These are phyloP conservation scores for Schizotus pectinicornis DNA, from an alignment of 2,888 invertebrate genomes.

Conservation along the genomic window DNA sequence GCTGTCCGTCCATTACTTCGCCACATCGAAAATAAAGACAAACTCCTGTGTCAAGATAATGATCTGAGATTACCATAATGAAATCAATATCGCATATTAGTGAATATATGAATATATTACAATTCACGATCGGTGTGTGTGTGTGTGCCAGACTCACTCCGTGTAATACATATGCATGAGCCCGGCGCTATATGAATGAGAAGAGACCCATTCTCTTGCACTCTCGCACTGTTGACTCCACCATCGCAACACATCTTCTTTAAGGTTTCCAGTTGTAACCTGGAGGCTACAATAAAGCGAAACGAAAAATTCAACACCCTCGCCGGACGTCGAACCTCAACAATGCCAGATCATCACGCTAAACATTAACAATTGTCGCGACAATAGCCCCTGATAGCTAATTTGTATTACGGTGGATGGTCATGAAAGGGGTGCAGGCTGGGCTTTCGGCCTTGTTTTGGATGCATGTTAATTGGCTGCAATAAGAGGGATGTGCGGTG, in stretches of 20 bases:
- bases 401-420: slow-evolving; percentile 28
- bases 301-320: too few species aligned
- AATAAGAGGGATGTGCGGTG: slow-evolving; percentile 21
- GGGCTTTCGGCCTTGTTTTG: slow-evolving; percentile 24
- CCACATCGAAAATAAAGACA: slow-evolving; percentile 50
- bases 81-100: slow-evolving; percentile 58
- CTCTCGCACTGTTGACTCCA: slow-evolving; percentile 9
- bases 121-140: slow-evolving; percentile 30
- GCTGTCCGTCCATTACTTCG: slow-evolving; percentile 35
- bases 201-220: slow-evolving; percentile 30
- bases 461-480: slow-evolving; percentile 24
- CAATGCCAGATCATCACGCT: slow-evolving; percentile 23
- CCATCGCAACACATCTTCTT: slow-evolving; percentile 19
- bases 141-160: slow-evolving; percentile 20
- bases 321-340: slow-evolving; percentile 6
- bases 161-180: slow-evolving; percentile 35
- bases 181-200: slow-evolving; percentile 34
- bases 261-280: background rate
- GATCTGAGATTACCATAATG: slow-evolving; percentile 58
- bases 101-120: slow-evolving; percentile 58
- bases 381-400: slow-evolving; percentile 29
- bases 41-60: slow-evolving; percentile 57
- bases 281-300: too few species aligned
- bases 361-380: slow-evolving; percentile 29
- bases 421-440: slow-evolving; percentile 22